Base-by-base conservation (phyloP, 64 coral and sea anemone species). In the Stylophora pistillata region DNA sequence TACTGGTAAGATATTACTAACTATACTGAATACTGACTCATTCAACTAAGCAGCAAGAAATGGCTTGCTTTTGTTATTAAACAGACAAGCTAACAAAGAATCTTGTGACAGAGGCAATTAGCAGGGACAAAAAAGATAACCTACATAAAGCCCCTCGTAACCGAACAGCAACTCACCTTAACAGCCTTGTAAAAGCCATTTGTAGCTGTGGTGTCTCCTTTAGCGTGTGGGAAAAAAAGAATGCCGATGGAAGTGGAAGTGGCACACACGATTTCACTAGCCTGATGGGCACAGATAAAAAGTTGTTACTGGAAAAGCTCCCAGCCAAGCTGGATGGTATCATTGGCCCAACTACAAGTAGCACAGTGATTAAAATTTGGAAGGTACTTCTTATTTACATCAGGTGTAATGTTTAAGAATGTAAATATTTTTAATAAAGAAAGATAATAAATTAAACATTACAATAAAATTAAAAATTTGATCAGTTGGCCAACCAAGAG, bases 231-330 rank as follows among this genome's bases (percentile, higher is more conserved):
- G 78, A 88, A 76, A 93, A 93, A 53, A 78, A 76, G 20, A 86
- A 92, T 76, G 91, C 85, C 10, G 91, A 93, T 82, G 91, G 91
- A 0, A 93, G 82, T 71, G 85, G 71, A 0, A 93, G 76, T 88
- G 91, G 74, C 7, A 56, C 79, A 18, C 82, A 88, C 63, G 91
- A 93, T 27, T 87, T 73, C 13, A 93, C 91, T 37, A 87, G 84
- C 60, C 33, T 93, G 30, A 93, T 93, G 91, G 91, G 91, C 10
- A 81, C 85, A 1, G 91, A 93, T 69, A 93, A 93, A 30, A 93
- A 93, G 57, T 54, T 88, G 30, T n/a, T 93, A 20, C 34, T 93
- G 33, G 53, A 32, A 74, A n/a, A 16, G 32, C 78, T 93, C 4
- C 91, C 86, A 30, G 33, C 25, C 10, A 93, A 93, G 37, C 58